Conservation (phyloP, 2,113 vertebrate species). For the Stigmatopora nigra region DNA sequence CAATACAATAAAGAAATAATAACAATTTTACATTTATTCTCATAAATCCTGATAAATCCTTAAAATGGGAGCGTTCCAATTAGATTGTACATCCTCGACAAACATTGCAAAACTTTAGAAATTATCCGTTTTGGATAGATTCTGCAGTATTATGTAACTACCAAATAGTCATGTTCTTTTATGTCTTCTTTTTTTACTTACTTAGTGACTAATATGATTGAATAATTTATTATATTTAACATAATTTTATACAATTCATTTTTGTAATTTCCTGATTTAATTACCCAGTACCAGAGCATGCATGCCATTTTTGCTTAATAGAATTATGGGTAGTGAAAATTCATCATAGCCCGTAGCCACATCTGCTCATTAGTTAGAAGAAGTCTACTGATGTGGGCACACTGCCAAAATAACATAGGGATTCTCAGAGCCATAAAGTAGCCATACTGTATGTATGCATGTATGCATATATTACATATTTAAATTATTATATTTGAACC, state of each 20-base stretch:
- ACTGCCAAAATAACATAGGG: background rate
- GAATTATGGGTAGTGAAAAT: constrained; percentile 16
- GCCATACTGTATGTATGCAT: background rate
- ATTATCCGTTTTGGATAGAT: background rate
- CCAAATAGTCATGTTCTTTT: background rate
- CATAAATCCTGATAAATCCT: no score
- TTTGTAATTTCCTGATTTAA: background rate
- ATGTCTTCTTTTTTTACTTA: background rate
- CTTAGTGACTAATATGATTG: background rate
- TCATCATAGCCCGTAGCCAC: constrained; percentile 12
- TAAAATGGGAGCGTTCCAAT: no score
- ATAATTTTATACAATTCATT: background rate
- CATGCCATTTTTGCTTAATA: background rate
- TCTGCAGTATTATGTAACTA: background rate
- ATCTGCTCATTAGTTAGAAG: constrained; percentile 26
- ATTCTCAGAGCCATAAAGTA: background rate
- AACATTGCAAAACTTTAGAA: no score
- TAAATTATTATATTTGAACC: no score
- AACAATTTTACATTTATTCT: background rate
- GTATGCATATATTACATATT: no score
- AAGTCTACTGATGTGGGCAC: constrained; percentile 13
- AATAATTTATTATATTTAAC: background rate
- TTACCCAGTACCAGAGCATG: background rate
- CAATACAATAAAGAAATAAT: background rate
- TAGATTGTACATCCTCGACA: no score